Conservation (phyloP, 2,888 invertebrate genomes). For the Acleris holmiana region DNA sequence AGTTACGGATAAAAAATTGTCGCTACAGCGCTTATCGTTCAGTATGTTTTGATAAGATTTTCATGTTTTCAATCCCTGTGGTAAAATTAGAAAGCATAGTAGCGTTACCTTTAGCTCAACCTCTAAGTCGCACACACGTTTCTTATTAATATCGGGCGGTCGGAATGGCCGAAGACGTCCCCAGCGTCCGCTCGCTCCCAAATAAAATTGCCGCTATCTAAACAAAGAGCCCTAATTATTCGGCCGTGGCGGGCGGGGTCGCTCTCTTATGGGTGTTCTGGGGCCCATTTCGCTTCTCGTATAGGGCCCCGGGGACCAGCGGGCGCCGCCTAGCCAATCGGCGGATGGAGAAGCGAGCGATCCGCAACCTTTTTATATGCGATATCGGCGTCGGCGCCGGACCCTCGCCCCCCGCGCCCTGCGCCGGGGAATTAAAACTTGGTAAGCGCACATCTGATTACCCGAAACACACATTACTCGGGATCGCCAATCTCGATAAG, state of each 20-base stretch:
- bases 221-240: constrained; percentile 87
- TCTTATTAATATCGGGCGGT: constrained; percentile 83
- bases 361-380: constrained; percentile 84
- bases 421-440: constrained; percentile 78
- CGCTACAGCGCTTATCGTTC: neutral
- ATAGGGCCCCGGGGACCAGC: constrained; percentile 85
- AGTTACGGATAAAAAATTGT: constrained; percentile 34
- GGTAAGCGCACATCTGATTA: constrained; percentile 79
- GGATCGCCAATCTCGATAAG: constrained; percentile 77
- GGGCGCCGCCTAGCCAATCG: constrained; percentile 87
- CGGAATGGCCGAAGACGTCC: constrained; percentile 82
- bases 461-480: constrained; percentile 75
- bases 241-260: constrained; percentile 87
- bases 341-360: constrained; percentile 81
- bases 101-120: constrained; percentile 53
- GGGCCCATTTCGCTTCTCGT: constrained; percentile 87
- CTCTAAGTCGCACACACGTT: constrained; percentile 74
- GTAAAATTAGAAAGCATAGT: constrained; percentile 49
- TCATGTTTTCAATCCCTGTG: constrained; percentile 23
- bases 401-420: constrained; percentile 57
- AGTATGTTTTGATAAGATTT: neutral
- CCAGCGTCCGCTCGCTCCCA: constrained; percentile 82
- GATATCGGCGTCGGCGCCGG: constrained; percentile 79
- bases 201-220: constrained; percentile 86
- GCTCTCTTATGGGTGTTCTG: constrained; percentile 88